Conservation (phyloP, 2,797 vertebrate genomes). For the Gouania willdenowi region DNA sequence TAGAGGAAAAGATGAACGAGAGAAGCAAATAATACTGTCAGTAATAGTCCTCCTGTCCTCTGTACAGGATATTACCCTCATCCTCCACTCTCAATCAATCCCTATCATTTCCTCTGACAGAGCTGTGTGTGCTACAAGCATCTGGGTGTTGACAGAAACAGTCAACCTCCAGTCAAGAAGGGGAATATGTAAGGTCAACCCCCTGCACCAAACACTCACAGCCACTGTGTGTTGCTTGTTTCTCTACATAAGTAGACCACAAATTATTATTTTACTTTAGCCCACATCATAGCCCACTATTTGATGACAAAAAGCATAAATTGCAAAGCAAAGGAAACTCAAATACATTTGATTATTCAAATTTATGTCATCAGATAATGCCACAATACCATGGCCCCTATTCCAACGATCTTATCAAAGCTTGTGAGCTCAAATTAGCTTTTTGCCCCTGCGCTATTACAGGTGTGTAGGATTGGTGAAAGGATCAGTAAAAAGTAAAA, state of each 20-base stretch:
- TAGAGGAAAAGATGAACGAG: slow-evolving; percentile 16
- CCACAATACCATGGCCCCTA: too few relatives aligned
- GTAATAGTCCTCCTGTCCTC: slow-evolving; percentile 32
- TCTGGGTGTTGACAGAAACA: slow-evolving; percentile 28
- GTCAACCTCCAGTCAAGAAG: slow-evolving; percentile 19
- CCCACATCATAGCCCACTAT: too few relatives aligned
- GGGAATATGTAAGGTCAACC: slow-evolving; percentile 13
- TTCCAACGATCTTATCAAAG: too few relatives aligned
- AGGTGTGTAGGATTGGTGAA: too few relatives aligned
- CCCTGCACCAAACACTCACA: not conserved
- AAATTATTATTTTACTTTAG: too few relatives aligned
- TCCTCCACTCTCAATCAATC: slow-evolving; percentile 42
- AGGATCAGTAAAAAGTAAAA: too few relatives aligned
- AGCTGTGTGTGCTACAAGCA: slow-evolving; percentile 33
- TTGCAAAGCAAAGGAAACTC: too few relatives aligned
- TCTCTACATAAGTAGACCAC: slow-evolving; percentile 5
- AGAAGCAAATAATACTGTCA: slow-evolving; percentile 28
- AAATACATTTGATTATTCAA: too few relatives aligned
- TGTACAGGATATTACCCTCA: slow-evolving; percentile 46
- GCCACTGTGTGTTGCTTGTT: not conserved
- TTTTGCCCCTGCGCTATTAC: too few relatives aligned
- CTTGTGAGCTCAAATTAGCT: too few relatives aligned
- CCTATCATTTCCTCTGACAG: slow-evolving; percentile 40
- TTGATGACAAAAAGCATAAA: too few relatives aligned
- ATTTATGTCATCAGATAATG: too few relatives aligned